Evolutionary conservation across 2,797 vertebrate species (phyloP), one percentile per base, ranked within the genome.

Genomic region (Hydrophis major): DNA sequence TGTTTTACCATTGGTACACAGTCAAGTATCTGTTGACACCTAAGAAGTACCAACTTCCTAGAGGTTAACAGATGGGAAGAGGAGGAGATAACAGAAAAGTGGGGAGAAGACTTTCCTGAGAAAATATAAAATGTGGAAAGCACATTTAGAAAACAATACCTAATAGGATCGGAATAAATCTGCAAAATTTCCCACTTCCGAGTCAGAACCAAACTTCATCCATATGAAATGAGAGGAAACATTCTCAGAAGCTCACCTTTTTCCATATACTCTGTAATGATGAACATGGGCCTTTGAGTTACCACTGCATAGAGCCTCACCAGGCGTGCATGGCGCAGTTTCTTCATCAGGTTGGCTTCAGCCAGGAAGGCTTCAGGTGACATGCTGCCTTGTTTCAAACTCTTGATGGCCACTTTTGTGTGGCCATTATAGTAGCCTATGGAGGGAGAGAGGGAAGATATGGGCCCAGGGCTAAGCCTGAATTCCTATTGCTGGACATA

Each of bases 281-380:
- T 99, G 94, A 97, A 99, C 96, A 99, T 99, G 83, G 99, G 99
- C 95, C 99, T 99, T 97, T 99, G 98, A 0, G 99, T 99, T 78
- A 99, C 99, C 94, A 99, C 99, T 0, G 99, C 99, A 0, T 99
- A 99, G 20, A 99, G 98, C 87, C 99, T 98, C 93, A 99, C 99
- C 32, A 99, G 98, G 89, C 98, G 97, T 0, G 96, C 90, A 96
- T 99, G 99, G 94, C 99, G 99, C 97, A 99, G 96, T 96, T 98
- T 98, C 97, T 99, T 99, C 99, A 99, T 99, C 95, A 99, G 98
- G 97, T 99, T 99, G 94, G 99, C 99, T 94, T 99, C 99, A 0
- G 98, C 98, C 95, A 99, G 97, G 97, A 99, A 99, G 57, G 99
- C 99, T 0, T 98, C 97, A 57, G 99, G 98, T 0, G 99, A 99